Evolutionary conservation across 2,797 vertebrate species (phyloP), one percentile per base, ranked within the genome.

Genomic region (Xenops minutus): DNA sequence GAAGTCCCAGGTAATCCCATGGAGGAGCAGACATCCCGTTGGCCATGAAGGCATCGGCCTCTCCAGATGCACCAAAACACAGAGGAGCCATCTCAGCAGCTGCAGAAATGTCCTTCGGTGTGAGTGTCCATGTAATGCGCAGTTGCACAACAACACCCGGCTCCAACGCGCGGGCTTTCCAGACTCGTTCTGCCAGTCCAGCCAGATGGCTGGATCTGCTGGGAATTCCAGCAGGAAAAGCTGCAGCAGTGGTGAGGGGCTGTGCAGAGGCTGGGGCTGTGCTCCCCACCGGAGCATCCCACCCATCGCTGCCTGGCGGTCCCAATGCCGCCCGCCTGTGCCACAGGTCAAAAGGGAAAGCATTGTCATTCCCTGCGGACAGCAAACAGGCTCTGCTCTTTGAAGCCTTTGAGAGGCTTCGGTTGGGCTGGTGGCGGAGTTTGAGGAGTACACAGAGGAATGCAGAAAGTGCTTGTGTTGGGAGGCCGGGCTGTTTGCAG

Each of bases 181-280:
- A 92, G 92, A 93, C 94, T 78, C 22, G 94, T 84, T 97, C 92
- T 93, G 92, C 96, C 93, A 93, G 93, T 97, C 94, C 36, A 14
- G 90, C 92, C 72, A 22, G 91, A 8, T 34, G 30, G 67, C 72
- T 7, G 0, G 63, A 91, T 30, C 55, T 48, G 49, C 79, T 51
- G 82, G 85, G 82, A 88, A 56, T 37, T 68, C 12, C 36, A 0
- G 36, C 88, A 46, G 85, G 64, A 75, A 23, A 75, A 17, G 5
- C 63, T n/a, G 26, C 32, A 58, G 85, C 39, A 44, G 73, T 22
- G 21, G 26, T 27, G 7, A 16, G 39, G 36, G 51, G 49, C 73
- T n/a, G 46, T 39, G 55, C 51, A 20, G 37, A 14, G 36, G 46
- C 63, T 9, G 24, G 49, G 44, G 46, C 80, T 21, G 71, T 41